Evolutionary conservation across 2,888 invertebrate species (phyloP).

Genomic region (Mallateleia sp.): DNA sequence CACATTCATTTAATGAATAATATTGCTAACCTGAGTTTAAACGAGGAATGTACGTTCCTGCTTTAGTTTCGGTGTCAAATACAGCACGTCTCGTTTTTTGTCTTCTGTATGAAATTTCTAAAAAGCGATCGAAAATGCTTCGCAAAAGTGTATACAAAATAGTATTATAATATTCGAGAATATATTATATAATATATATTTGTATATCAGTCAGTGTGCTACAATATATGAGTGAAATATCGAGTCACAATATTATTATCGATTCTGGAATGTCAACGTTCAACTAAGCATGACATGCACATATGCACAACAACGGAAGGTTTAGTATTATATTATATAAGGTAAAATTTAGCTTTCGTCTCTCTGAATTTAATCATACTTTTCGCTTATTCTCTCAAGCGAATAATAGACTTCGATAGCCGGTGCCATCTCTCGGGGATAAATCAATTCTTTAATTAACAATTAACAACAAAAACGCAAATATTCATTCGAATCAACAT

Average conservation of each 20-base stretch:
- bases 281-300: constrained; percentile 37
- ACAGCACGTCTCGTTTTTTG: constrained; percentile 5
- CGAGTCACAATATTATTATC: neutral
- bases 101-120: constrained; percentile 1
- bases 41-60: constrained; percentile 60
- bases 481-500: constrained; percentile 59
- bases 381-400: too few species aligned
- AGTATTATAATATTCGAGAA: constrained; percentile 35
- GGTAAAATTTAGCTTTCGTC: too few species aligned
- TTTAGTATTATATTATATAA: too few species aligned
- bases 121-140: constrained; percentile 49
- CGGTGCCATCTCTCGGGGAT: constrained; percentile 29
- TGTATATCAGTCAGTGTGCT: constrained; percentile 56
- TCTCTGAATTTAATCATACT: too few species aligned
- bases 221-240: constrained; percentile 31
- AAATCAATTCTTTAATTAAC: constrained; percentile 63
- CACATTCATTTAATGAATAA: constrained; percentile 18
- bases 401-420: constrained; percentile 32
- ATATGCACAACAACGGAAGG: constrained; percentile 18
- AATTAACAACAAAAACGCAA: constrained; percentile 67
- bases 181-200: constrained; percentile 52
- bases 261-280: constrained; percentile 68
- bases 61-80: constrained; percentile 31
- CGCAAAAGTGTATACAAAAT: constrained; percentile 54
- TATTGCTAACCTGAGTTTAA: constrained; percentile 60